These are phyloP conservation scores for Ramphastos sulfuratus DNA, from an alignment of 2,113 vertebrate genomes.

Conservation along the genomic window DNA sequence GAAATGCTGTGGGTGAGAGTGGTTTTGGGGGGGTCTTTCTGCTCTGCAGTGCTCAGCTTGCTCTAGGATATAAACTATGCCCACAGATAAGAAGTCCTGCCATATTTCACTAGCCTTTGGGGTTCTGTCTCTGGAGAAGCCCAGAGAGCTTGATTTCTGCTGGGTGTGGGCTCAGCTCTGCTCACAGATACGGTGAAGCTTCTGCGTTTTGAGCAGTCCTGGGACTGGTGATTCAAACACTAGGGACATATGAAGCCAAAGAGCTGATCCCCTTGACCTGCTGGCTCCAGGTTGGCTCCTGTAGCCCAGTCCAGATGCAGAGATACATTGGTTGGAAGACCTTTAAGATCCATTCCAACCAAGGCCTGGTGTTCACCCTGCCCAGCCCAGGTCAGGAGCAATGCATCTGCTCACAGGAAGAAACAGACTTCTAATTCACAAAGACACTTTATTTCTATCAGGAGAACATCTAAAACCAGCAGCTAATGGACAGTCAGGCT, in stretches of 20 bases:
- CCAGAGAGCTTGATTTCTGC: not conserved
- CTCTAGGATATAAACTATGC: not conserved
- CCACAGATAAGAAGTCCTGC: not conserved
- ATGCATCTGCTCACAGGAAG: not conserved
- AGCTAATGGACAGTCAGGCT: not conserved
- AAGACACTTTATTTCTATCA: not conserved
- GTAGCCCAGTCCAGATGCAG: not conserved
- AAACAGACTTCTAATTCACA: not conserved
- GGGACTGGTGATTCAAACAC: not conserved
- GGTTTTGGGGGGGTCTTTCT: not conserved
- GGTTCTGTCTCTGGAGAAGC: not conserved
- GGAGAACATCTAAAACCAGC: not conserved
- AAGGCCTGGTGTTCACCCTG: too few species aligned
- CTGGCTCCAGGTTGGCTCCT: not conserved
- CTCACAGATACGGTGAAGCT: not conserved
- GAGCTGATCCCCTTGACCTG: not conserved
- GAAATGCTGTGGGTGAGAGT: not conserved
- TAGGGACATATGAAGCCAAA: not conserved
- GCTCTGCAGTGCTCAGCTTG: not conserved
- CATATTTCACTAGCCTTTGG: not conserved
- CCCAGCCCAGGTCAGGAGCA: not conserved
- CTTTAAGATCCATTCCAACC: too few species aligned
- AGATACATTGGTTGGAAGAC: not conserved
- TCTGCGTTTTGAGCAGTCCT: fast-evolving
- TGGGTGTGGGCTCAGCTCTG: not conserved